Percentiles rank a stretch among this genome's conserved stretches.
Conservation (phyloP, 2,888 invertebrate species). For the Drosophila sordidula region DNA sequence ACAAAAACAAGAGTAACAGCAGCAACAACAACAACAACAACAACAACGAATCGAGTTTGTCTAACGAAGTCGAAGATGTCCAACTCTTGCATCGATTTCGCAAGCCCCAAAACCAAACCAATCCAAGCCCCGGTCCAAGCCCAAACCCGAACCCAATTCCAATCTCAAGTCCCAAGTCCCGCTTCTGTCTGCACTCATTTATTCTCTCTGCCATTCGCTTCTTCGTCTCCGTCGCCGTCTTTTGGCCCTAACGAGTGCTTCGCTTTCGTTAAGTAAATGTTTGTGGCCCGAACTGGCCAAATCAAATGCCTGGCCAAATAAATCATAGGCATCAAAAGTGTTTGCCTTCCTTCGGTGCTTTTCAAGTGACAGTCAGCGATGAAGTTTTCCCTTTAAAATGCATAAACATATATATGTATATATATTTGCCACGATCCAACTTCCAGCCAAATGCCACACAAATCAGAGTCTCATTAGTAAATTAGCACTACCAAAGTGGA, state of each 20-base stretch:
- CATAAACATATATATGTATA: constrained; percentile 7
- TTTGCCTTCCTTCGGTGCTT: constrained; percentile 42
- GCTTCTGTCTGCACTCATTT: constrained; percentile 69
- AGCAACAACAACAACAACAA: constrained; percentile 15
- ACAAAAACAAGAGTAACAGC: constrained; percentile 47
- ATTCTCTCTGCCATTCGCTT: constrained; percentile 37
- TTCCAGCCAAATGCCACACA: constrained; percentile 51
- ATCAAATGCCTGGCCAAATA: constrained; percentile 57
- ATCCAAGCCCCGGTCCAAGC: constrained; percentile 17
- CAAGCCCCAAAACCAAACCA: constrained; percentile 39
- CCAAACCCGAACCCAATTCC: constrained; percentile 41
- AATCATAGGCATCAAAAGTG: constrained; percentile 54
- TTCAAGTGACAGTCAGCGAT: constrained; percentile 47
- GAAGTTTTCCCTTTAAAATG: constrained; percentile 5
- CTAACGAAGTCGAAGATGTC: constrained; percentile 70
- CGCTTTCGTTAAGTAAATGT: constrained; percentile 52
- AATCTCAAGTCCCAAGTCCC: constrained; percentile 38
- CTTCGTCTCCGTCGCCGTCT: background rate
- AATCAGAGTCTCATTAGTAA: constrained; percentile 82
- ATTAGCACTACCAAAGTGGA: constrained; percentile 68
- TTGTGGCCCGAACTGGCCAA: constrained; percentile 41
- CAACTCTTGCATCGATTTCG: constrained; percentile 66
- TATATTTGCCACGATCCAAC: constrained; percentile 33
- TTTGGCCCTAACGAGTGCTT: constrained; percentile 43
- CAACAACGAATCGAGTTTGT: constrained; percentile 36